Evolutionary conservation across 2,797 vertebrate species (phyloP).

Genomic region (Aulostomus chinensis): DNA sequence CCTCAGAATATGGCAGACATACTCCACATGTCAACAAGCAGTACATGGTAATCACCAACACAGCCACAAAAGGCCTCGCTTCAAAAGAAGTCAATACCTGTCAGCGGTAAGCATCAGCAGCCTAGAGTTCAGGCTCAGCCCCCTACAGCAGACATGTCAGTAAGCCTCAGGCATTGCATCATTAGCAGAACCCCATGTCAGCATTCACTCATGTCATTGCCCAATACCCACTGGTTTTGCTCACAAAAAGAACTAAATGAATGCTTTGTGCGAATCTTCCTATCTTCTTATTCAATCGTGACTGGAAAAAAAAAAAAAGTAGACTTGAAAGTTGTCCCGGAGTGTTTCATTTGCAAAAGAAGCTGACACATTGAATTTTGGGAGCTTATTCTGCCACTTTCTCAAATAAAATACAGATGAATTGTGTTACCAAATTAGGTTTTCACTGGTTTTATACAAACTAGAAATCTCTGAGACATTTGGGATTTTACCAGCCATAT

Average conservation of each 20-base stretch:
- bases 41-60: slow-evolving; percentile 64
- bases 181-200: slow-evolving; percentile 69
- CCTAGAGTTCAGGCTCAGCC: slow-evolving; percentile 44
- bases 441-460: too few relatives aligned
- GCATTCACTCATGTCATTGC: slow-evolving; percentile 39
- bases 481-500: too few relatives aligned
- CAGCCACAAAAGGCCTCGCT: slow-evolving; percentile 50
- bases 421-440: too few relatives aligned
- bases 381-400: too few relatives aligned
- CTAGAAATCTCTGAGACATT: too few relatives aligned
- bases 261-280: slow-evolving; percentile 12
- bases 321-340: background rate
- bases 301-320: slow-evolving; percentile 6
- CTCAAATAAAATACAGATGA: too few relatives aligned
- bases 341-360: too few relatives aligned
- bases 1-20: slow-evolving; percentile 30
- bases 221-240: slow-evolving; percentile 29
- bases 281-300: slow-evolving; percentile 12
- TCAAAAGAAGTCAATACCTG: slow-evolving; percentile 72
- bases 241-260: slow-evolving; percentile 25
- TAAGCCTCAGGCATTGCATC: slow-evolving; percentile 67
- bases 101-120: slow-evolving; percentile 66
- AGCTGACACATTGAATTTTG: too few relatives aligned
- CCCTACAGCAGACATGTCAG: slow-evolving; percentile 65
- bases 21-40: slow-evolving; percentile 55